Evolutionary conservation across 2,797 vertebrate species (phyloP).

Genomic region (Choloepus didactylus): DNA sequence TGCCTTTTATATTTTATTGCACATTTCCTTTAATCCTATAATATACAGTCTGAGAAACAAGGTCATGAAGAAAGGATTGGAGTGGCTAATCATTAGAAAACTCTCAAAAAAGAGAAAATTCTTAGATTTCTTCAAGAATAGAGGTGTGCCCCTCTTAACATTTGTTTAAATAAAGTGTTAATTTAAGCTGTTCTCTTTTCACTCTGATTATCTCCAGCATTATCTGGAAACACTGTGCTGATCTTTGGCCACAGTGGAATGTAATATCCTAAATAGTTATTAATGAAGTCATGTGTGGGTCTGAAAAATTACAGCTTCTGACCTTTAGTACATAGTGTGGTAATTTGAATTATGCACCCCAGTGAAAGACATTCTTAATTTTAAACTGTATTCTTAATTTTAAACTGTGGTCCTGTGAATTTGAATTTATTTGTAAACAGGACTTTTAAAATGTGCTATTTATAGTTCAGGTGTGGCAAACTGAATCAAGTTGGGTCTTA

Average conservation of each 20-base stretch:
- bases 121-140: not conserved
- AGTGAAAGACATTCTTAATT: too few species aligned
- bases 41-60: too few species aligned
- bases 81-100: not conserved
- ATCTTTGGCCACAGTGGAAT: not conserved
- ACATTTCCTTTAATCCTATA: not conserved
- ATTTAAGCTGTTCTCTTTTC: not conserved
- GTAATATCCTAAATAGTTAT: not conserved
- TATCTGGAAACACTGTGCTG: not conserved
- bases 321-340: too few species aligned
- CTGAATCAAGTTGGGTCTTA: too few species aligned
- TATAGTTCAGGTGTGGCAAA: too few species aligned
- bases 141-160: not conserved
- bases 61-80: not conserved
- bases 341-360: too few species aligned
- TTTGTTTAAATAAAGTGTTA: not conserved
- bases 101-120: not conserved
- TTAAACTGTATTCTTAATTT: too few species aligned
- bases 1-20: constrained; percentile 20
- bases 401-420: too few species aligned
- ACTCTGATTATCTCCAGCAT: not conserved
- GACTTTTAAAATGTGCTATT: too few species aligned
- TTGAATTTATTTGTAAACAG: too few species aligned
- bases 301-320: too few species aligned
- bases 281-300: not conserved